Evolutionary conservation across 2,888 invertebrate genomes (phyloP), one percentile per base, ranked within the genome.

Genomic region (Galeopsomyia nigrocyanea): DNA sequence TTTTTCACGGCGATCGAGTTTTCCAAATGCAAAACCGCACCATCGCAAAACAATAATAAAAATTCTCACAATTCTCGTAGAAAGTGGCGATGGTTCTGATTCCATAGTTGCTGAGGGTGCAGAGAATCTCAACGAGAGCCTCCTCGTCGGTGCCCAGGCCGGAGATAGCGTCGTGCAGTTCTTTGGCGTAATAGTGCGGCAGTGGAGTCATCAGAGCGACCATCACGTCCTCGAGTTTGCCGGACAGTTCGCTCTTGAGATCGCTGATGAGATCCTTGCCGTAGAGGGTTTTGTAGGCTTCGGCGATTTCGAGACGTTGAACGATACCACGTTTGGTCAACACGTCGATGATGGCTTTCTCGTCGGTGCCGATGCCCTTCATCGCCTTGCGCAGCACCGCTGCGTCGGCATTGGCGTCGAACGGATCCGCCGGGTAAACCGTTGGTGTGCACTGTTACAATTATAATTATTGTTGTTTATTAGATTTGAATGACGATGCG

Each of bases 351-450:
- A 98, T 95, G 73, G 95, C 92, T 82, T 94, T 94, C 86, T 97
- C 97, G 83, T 97, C 95, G 47, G 96, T 96, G 70, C 97, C 95
- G 81, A 96, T 92, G 69, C 96, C 96, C 86, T 96, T 96, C 96
- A 97, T 96, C 21, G 96, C 96, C 86, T 95, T 95, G 79, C 94
- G 91, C 66, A 96, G 89, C 73, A 92, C 91, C 78, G 93, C 93
- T 3, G 96, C 95, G 89, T 96, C 96, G 63, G 92, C 92, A 74
- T 92, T 91, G 16, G 95, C 92, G 85, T 96, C 94, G 87, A 95
- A 96, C 53, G 94, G 94, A 79, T 94, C 93, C 75, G 94, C 94
- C 55, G 95, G 94, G 87, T 92, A 94, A 76, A 96, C 95, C 78
- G 95, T 95, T 82, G 95, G 95, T 77, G 94, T 94, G 87, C 95